These are phyloP conservation scores for Maniola hyperantus DNA, from an alignment of 2,888 invertebrate genomes.

Conservation along the genomic window DNA sequence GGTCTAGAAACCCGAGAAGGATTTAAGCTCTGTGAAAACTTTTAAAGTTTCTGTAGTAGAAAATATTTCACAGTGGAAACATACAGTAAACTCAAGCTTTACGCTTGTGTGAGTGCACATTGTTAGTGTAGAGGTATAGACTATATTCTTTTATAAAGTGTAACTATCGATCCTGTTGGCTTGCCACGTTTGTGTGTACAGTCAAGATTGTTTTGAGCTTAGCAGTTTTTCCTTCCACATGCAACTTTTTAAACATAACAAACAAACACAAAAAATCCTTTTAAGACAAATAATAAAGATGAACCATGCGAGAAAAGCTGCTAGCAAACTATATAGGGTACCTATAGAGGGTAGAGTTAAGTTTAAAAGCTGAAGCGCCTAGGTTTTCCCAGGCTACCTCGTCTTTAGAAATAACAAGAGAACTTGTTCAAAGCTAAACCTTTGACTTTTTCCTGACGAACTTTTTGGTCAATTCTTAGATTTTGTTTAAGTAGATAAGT, in stretches of 20 bases:
- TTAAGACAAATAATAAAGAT: background rate
- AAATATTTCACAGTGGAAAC: background rate
- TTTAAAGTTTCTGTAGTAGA: background rate
- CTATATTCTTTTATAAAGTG: too few species aligned
- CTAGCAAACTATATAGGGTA: too few species aligned
- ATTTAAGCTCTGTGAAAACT: background rate
- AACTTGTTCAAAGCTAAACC: too few species aligned
- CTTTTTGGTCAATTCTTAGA: too few species aligned
- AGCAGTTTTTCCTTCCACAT: background rate
- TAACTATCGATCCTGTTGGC: background rate
- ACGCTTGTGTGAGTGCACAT: background rate
- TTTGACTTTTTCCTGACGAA: too few species aligned
- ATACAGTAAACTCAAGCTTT: background rate
- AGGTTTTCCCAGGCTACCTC: too few species aligned
- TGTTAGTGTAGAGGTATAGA: too few species aligned
- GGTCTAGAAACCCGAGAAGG: background rate
- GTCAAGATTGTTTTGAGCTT: background rate
- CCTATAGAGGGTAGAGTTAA: too few species aligned
- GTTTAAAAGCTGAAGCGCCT: too few species aligned
- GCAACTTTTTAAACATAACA: background rate
- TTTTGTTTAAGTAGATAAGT: too few species aligned
- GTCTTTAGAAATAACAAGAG: too few species aligned
- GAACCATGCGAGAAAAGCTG: too few species aligned
- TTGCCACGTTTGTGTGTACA: background rate
- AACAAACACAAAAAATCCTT: background rate